phyloP scores from a whole-genome alignment of 1,140 invertebrate species.

The Cydia pomonella region DNA sequence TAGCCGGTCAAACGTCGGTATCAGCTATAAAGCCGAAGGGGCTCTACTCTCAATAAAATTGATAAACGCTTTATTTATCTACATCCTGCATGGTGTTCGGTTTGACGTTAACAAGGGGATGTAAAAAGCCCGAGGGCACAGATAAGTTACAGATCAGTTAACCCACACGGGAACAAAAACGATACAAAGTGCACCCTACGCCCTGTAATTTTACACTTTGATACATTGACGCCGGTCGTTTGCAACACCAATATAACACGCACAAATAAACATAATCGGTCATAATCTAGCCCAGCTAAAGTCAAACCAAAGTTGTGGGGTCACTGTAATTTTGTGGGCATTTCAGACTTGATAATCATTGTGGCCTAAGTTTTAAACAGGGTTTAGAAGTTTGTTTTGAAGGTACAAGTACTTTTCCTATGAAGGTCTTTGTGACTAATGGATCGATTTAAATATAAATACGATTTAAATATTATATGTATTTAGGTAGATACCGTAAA shows the following conservation, averaged over 20 bases:
- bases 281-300: neutral
- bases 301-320: constrained; percentile 1
- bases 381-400: neutral
- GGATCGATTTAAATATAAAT: neutral
- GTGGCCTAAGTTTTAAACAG: neutral
- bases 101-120: constrained; percentile 33
- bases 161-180: constrained; percentile 26
- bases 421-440: neutral
- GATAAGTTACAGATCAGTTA: constrained; percentile 30
- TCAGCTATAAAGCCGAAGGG: constrained; percentile 13
- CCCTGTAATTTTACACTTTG: constrained; percentile 28
- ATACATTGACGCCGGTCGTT: constrained; percentile 28
- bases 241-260: constrained; percentile 9
- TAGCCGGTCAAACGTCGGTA: constrained; percentile 33
- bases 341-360: neutral
- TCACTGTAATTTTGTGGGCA: neutral
- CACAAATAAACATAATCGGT: neutral
- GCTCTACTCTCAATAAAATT: constrained; percentile 9
- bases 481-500: too few relatives aligned
- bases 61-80: constrained; percentile 27
- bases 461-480: too few relatives aligned
- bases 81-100: constrained; percentile 22
- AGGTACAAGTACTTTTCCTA: neutral
- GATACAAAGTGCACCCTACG: constrained; percentile 28
- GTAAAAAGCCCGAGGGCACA: constrained; percentile 27